Conservation (phyloP, 30 jellyfish, hydroid and myxozoan species). For the Chrysaora quinquecirrha region DNA sequence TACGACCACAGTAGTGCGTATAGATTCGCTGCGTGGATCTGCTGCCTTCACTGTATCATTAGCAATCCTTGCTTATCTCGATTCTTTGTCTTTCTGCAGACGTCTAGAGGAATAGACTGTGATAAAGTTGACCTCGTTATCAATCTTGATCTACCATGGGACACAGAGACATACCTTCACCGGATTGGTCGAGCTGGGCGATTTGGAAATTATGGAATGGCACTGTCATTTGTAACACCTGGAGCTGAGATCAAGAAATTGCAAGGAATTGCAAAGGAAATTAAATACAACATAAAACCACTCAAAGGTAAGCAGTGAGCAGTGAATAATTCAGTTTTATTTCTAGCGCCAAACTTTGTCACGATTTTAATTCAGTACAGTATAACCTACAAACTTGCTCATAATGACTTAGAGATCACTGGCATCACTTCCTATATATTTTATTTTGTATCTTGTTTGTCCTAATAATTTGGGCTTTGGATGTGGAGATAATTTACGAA, state of each 20-base stretch:
- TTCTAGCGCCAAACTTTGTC: too few species aligned
- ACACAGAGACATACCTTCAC: constrained; percentile 95
- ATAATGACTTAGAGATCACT: too few species aligned
- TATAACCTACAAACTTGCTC: too few species aligned
- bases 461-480: too few species aligned
- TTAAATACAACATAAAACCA: constrained; percentile 26
- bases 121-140: constrained; percentile 91
- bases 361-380: too few species aligned
- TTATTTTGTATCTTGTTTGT: too few species aligned
- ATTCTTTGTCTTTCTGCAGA: constrained; percentile 36
- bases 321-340: too few species aligned
- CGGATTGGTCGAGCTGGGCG: constrained; percentile 99
- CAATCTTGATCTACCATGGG: constrained; percentile 98
- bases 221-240: constrained; percentile 71
- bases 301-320: constrained; percentile 82
- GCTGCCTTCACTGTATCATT: too few species aligned
- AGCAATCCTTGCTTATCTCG: not conserved
- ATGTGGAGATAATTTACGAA: too few species aligned
- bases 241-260: constrained; percentile 72
- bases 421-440: too few species aligned
- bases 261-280: constrained; percentile 41
- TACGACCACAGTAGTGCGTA: too few species aligned
- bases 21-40: too few species aligned
- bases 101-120: constrained; percentile 96
- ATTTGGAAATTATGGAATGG: constrained; percentile 88